A percentile compares a stretch with the other conserved stretches of the same genome.
Evolutionary conservation across 64 coral and sea anemone species (phyloP).

Genomic region (Actinia equina): DNA sequence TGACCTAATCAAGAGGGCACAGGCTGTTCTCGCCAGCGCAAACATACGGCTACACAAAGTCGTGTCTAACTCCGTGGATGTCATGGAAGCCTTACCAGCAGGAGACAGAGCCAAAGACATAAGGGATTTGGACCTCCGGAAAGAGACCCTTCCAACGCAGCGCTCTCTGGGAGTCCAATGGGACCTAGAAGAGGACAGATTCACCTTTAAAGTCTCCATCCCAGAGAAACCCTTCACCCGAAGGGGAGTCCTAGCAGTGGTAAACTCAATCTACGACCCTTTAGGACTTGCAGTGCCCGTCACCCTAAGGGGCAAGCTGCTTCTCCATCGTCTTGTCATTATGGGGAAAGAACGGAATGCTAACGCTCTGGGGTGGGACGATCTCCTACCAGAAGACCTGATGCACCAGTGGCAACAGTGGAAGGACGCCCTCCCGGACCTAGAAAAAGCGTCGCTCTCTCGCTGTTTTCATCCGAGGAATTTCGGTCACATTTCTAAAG

Average conservation of each 20-base stretch:
- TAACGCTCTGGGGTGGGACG: slow-evolving; percentile 40
- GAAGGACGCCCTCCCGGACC: slow-evolving; percentile 5
- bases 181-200: slow-evolving; percentile 10
- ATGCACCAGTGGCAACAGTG: slow-evolving; percentile 30
- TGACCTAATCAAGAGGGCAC: not conserved
- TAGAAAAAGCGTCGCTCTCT: slow-evolving; percentile 26
- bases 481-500: slow-evolving; percentile 16
- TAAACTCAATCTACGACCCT: slow-evolving; percentile 65
- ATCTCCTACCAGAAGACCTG: slow-evolving; percentile 32
- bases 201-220: slow-evolving; percentile 31
- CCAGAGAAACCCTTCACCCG: slow-evolving; percentile 43
- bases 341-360: slow-evolving; percentile 37
- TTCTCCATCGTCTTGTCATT: slow-evolving; percentile 20
- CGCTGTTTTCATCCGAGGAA: slow-evolving; percentile 35
- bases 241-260: slow-evolving; percentile 33
- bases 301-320: slow-evolving; percentile 15
- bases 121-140: not conserved
- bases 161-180: slow-evolving; percentile 16
- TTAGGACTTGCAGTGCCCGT: slow-evolving; percentile 55
- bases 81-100: slow-evolving; percentile 9
- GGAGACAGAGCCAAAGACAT: slow-evolving; percentile 10
- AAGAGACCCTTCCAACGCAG: not conserved
- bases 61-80: not conserved
- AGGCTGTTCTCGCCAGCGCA: not conserved
- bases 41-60: slow-evolving; percentile 5